Conservation (phyloP, 2,797 vertebrate species). For the Phalanger gymnotis region DNA sequence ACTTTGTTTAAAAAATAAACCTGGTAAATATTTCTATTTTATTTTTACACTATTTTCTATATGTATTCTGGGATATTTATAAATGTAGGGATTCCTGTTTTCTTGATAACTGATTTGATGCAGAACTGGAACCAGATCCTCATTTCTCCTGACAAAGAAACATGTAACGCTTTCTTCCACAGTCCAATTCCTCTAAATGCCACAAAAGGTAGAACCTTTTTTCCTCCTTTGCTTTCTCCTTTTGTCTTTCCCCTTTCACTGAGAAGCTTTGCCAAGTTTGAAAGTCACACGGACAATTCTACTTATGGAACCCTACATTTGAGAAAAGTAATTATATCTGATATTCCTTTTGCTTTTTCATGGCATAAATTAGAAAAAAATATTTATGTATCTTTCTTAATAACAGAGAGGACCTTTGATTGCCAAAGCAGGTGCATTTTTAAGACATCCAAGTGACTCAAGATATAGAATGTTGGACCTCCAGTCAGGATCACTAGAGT, state of each 20-base stretch:
- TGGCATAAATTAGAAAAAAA: neutral
- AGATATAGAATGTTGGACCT: neutral
- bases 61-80: neutral
- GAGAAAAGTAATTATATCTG: neutral
- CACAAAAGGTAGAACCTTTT: neutral
- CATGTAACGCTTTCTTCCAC: neutral
- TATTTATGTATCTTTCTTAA: neutral
- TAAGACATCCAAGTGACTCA: neutral
- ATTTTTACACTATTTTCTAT: neutral
- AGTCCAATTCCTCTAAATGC: neutral
- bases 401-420: neutral
- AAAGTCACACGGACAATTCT: constrained; percentile 12
- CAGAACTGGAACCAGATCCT: neutral
- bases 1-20: neutral
- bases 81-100: neutral
- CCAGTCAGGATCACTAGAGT: neutral
- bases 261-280: neutral
- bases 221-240: neutral
- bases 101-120: neutral
- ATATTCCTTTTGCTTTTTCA: neutral
- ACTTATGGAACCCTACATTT: neutral
- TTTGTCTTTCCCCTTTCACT: neutral
- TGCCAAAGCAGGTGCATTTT: neutral
- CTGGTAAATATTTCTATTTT: neutral
- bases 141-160: neutral